Conservation (phyloP, 92 coral and sea anemone species). For the Epizoanthus ramosus region DNA sequence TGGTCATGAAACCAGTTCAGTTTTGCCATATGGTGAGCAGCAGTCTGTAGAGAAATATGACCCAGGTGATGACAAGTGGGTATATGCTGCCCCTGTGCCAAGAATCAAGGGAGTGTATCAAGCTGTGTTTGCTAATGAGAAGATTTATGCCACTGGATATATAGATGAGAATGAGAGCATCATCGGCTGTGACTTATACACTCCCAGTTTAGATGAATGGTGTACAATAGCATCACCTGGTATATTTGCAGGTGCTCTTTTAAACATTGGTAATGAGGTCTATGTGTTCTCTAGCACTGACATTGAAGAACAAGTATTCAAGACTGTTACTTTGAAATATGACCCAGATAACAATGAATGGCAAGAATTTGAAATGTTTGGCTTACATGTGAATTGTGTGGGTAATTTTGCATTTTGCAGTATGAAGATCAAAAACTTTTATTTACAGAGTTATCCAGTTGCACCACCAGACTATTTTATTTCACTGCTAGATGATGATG, state of each 20-base stretch:
- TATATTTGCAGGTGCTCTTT: neutral
- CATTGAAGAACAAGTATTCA: neutral
- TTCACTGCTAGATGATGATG: too few relatives aligned
- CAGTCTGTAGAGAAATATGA: neutral
- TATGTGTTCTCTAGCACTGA: neutral
- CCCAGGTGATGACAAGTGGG: conserved; percentile 1
- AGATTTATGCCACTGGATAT: conserved; percentile 1
- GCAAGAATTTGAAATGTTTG: neutral
- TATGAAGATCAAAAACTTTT: neutral
- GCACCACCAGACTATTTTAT: neutral
- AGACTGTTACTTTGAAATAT: neutral
- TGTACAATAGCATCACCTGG: neutral
- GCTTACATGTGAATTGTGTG: neutral
- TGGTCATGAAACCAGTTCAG: neutral
- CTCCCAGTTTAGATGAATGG: neutral
- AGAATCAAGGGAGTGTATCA: neutral
- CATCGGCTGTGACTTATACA: neutral
- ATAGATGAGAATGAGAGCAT: neutral
- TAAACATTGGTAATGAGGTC: neutral
- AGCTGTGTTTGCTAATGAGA: neutral
- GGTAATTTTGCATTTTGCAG: neutral
- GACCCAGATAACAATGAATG: neutral
- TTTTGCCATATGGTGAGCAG: neutral
- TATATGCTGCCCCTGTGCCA: neutral
- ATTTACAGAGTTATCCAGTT: neutral